Evolutionary conservation across 1,140 invertebrate species (phyloP).

Genomic region (Bombus cullumanus): DNA sequence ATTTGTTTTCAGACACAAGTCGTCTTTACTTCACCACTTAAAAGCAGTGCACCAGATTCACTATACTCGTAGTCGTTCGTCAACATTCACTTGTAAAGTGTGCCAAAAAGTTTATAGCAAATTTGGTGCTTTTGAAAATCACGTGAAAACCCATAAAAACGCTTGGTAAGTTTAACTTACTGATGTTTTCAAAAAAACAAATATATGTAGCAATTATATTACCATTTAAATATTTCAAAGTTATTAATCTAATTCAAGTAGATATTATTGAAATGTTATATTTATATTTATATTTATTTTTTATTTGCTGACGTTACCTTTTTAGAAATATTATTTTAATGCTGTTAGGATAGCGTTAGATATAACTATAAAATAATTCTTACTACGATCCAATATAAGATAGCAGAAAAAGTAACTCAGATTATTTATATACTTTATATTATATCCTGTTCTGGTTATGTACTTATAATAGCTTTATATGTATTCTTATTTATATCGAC

Average conservation of each 20-base stretch:
- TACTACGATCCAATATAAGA: not conserved
- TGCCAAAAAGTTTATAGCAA: slow-evolving; percentile 53
- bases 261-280: not conserved
- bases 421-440: not conserved
- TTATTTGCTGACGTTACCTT: not conserved
- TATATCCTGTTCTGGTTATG: not conserved
- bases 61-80: not conserved
- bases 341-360: not conserved
- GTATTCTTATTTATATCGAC: slow-evolving; percentile 7
- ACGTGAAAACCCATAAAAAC: slow-evolving; percentile 33
- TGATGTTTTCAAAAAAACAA: not conserved
- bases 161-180: slow-evolving; percentile 6
- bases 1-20: slow-evolving; percentile 64
- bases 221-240: not conserved
- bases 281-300: not conserved
- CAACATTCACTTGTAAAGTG: slow-evolving; percentile 31
- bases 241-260: not conserved
- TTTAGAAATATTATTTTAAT: not conserved
- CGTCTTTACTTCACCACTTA: slow-evolving; percentile 65
- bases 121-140: slow-evolving; percentile 56
- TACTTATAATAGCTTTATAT: not conserved
- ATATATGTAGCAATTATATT: not conserved
- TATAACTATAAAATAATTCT: not conserved
- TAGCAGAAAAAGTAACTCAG: not conserved
- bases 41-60: slow-evolving; percentile 36